Conservation (phyloP, 2,113 vertebrate species). For the Seriola aureovittata region DNA sequence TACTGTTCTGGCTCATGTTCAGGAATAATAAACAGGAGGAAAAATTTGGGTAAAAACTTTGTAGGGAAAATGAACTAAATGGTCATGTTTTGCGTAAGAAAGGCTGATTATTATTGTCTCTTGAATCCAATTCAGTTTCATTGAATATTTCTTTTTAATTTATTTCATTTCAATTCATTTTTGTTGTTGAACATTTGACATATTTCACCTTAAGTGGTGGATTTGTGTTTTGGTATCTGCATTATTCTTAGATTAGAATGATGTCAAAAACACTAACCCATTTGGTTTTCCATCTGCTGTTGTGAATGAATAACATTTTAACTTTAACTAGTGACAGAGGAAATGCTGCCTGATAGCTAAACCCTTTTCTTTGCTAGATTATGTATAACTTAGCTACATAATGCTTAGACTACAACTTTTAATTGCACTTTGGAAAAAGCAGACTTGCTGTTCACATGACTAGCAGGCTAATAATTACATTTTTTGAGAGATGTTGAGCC, state of each 20-base stretch:
- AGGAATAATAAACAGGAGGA: background rate
- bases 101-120: background rate
- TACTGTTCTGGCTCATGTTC: background rate
- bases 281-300: background rate
- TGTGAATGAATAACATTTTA: conserved; percentile 36
- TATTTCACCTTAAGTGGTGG: background rate
- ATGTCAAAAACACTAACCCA: background rate
- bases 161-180: background rate
- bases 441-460: background rate
- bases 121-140: background rate
- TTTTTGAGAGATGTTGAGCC: background rate
- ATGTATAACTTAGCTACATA: background rate
- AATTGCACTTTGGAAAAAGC: background rate
- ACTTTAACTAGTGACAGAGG: background rate
- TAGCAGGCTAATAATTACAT: background rate
- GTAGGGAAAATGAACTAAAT: background rate
- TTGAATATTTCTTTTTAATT: background rate
- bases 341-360: conserved; percentile 4
- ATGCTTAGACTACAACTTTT: background rate
- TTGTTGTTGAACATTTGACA: background rate
- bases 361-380: background rate
- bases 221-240: background rate
- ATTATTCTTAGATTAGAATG: background rate
- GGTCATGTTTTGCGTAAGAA: background rate
- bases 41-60: background rate